phyloP scores from a whole-genome alignment of 2,888 invertebrate genomes.

The Cataglyphis livida region DNA sequence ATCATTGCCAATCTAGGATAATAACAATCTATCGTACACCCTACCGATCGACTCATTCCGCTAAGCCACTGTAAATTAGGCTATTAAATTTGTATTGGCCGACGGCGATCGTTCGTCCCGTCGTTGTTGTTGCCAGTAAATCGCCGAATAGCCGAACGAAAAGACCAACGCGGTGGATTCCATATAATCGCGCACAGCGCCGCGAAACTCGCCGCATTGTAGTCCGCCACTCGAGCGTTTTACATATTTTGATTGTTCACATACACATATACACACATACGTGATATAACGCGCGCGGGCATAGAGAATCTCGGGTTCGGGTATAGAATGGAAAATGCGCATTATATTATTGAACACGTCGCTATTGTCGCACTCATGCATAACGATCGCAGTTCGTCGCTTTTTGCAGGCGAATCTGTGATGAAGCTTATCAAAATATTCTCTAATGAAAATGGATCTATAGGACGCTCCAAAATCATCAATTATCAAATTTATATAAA shows the following conservation, averaged over 20 bases:
- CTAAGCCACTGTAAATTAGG: conserved; percentile 63
- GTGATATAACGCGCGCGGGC: conserved; percentile 28
- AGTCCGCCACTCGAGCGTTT: conserved; percentile 63
- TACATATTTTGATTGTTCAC: conserved; percentile 71
- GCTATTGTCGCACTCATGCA: conserved; percentile 33
- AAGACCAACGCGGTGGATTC: conserved; percentile 63
- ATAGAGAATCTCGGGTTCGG: conserved; percentile 2
- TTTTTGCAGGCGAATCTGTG: conserved; percentile 17
- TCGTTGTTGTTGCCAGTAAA: conserved; percentile 55
- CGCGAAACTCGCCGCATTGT: conserved; percentile 65
- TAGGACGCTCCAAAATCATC: not conserved
- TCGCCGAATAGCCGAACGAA: conserved; percentile 51
- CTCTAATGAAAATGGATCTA: not conserved
- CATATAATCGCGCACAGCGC: conserved; percentile 55
- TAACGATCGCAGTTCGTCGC: conserved; percentile 13
- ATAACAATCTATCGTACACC: conserved; percentile 47
- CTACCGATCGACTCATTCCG: conserved; percentile 55
- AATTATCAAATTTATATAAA: not conserved
- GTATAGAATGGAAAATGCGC: conserved; percentile 56
- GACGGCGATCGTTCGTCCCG: conserved; percentile 4
- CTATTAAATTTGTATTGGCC: conserved; percentile 53
- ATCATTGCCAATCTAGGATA: conserved; percentile 51
- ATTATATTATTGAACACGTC: conserved; percentile 50
- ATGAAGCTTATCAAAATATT: conserved; percentile 19
- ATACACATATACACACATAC: not conserved